A percentile compares a stretch with the other conserved stretches of the same genome.
These are phyloP conservation scores for Heliconius hewitsoni DNA, from an alignment of 1,140 invertebrate species.

Conservation along the genomic window DNA sequence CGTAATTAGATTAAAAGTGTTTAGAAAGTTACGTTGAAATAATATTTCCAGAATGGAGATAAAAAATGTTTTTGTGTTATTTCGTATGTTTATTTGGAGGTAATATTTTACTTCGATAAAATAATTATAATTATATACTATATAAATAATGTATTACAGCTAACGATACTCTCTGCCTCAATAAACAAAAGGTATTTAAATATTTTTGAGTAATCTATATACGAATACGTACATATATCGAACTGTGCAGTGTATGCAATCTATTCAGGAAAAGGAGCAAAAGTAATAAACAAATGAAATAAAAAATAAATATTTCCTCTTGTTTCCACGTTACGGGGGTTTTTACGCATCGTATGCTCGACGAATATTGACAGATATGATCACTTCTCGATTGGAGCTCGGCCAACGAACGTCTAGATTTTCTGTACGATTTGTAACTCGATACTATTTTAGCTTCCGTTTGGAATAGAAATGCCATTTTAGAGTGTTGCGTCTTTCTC, in stretches of 20 bases:
- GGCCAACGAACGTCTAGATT: constrained; percentile 75
- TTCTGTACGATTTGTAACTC: constrained; percentile 76
- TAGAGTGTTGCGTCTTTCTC: constrained; percentile 67
- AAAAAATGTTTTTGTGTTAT: not conserved
- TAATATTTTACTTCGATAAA: not conserved
- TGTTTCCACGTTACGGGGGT: constrained; percentile 51
- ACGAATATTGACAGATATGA: constrained; percentile 80
- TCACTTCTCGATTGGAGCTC: constrained; percentile 75
- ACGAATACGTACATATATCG: not conserved
- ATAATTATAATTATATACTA: too few species aligned
- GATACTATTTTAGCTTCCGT: constrained; percentile 74
- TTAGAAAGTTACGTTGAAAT: constrained; percentile 54
- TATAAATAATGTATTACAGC: not conserved
- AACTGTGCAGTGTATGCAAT: not conserved
- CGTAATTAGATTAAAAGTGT: constrained; percentile 69
- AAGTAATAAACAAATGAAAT: constrained; percentile 10
- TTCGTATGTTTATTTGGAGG: not conserved
- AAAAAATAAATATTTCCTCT: constrained; percentile 39
- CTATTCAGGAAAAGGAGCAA: constrained; percentile 4
- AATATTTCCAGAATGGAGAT: constrained; percentile 38
- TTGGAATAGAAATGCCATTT: constrained; percentile 76
- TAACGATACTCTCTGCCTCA: not conserved
- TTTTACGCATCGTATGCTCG: constrained; percentile 67
- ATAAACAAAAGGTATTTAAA: not conserved
- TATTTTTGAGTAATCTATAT: not conserved